Conservation (phyloP, 1,140 invertebrate species). For the Drosophila tani region DNA sequence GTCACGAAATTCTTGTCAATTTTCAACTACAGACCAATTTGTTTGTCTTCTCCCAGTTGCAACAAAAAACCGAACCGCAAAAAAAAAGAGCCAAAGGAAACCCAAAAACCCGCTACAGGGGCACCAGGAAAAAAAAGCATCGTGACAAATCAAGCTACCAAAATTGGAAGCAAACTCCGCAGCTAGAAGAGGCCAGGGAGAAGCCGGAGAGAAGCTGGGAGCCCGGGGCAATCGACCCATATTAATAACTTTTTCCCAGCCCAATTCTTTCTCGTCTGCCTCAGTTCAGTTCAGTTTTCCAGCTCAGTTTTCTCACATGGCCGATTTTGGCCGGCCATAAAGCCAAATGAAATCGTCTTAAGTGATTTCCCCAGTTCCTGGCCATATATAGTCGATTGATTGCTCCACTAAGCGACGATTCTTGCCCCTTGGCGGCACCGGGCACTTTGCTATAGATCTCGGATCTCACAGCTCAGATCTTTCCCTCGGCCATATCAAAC, state of each 20-base stretch:
- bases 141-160: slow-evolving; percentile 85
- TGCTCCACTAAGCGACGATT: slow-evolving; percentile 69
- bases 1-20: slow-evolving; percentile 85
- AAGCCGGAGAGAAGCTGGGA: neutral
- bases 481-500: slow-evolving; percentile 61
- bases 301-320: slow-evolving; percentile 50
- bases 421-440: slow-evolving; percentile 24
- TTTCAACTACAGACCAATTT: slow-evolving; percentile 85
- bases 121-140: slow-evolving; percentile 56
- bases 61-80: slow-evolving; percentile 43
- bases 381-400: slow-evolving; percentile 81
- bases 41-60: slow-evolving; percentile 79
- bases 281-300: slow-evolving; percentile 20
- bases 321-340: slow-evolving; percentile 73
- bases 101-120: slow-evolving; percentile 5
- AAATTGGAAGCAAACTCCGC: slow-evolving; percentile 78
- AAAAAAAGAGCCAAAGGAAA: slow-evolving; percentile 11
- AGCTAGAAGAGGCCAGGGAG: slow-evolving; percentile 21
- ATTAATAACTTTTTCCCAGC: slow-evolving; percentile 78
- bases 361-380: slow-evolving; percentile 75
- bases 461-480: slow-evolving; percentile 11
- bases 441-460: slow-evolving; percentile 9
- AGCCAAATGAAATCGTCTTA: slow-evolving; percentile 81
- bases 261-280: slow-evolving; percentile 35
- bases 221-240: slow-evolving; percentile 56